Percentiles rank a stretch among this genome's conserved stretches.
These are phyloP conservation scores for Nudaria mundana DNA, from an alignment of 2,888 invertebrate species.

Conservation along the genomic window DNA sequence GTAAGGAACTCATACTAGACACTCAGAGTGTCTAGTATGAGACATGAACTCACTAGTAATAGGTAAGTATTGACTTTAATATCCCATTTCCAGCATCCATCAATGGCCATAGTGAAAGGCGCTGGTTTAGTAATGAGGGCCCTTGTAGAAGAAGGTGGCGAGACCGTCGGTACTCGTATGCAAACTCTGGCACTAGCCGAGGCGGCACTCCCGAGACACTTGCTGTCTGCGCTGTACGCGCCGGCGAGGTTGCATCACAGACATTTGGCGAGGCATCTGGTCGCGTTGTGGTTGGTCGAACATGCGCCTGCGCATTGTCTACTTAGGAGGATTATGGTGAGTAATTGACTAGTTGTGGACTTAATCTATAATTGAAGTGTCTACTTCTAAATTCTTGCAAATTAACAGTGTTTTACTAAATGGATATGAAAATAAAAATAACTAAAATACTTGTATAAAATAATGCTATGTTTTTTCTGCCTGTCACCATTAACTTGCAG, in stretches of 20 bases:
- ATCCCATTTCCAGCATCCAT: constrained; percentile 94
- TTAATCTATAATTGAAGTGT: too few species aligned
- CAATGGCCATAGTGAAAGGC: constrained; percentile 98
- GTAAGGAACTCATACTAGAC: too few species aligned
- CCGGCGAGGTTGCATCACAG: constrained; percentile 91
- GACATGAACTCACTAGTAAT: too few species aligned
- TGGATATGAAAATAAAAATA: too few species aligned
- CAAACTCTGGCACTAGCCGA: constrained; percentile 97
- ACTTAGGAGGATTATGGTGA: constrained; percentile 92
- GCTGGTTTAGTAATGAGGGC: constrained; percentile 98
- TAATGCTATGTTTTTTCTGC: too few species aligned
- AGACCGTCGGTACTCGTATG: constrained; percentile 95
- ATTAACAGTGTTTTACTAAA: too few species aligned
- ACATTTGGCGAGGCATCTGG: constrained; percentile 94
- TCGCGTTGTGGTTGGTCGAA: constrained; percentile 97
- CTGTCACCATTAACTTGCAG: too few species aligned
- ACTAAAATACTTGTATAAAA: too few species aligned
- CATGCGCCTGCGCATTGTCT: constrained; percentile 95
- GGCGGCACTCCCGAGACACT: constrained; percentile 96
- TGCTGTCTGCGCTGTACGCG: constrained; percentile 95
- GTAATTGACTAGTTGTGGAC: too few species aligned
- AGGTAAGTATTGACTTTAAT: too few species aligned
- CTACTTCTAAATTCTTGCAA: too few species aligned
- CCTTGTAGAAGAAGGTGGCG: constrained; percentile 97
- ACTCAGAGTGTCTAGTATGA: too few species aligned